Conservation (phyloP, 2,113 vertebrate species). For the Vicugna pacos region DNA sequence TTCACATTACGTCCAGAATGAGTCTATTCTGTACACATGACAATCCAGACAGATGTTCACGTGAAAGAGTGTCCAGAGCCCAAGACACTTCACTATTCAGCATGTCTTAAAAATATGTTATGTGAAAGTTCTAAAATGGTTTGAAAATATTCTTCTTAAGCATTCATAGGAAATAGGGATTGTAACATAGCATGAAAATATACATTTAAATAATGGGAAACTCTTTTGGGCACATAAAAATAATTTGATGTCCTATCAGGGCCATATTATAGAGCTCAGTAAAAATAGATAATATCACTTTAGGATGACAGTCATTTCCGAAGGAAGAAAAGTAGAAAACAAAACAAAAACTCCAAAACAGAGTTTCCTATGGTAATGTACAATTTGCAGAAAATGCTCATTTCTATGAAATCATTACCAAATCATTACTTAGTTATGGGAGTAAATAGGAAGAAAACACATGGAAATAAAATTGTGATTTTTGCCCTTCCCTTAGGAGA, state of each 20-base stretch:
- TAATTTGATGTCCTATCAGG: background rate
- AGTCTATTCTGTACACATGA: background rate
- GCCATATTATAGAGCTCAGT: background rate
- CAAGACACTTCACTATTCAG: background rate
- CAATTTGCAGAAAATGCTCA: background rate
- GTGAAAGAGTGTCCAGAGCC: background rate
- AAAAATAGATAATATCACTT: background rate
- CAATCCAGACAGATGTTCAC: background rate
- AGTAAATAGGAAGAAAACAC: background rate
- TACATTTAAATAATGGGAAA: background rate
- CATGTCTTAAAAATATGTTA: background rate
- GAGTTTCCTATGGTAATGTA: background rate
- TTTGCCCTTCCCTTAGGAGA: background rate
- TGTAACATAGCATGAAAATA: background rate
- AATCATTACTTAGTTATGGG: background rate
- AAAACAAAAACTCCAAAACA: background rate
- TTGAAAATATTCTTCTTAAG: background rate
- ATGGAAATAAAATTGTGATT: background rate
- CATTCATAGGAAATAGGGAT: background rate
- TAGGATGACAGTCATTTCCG: background rate
- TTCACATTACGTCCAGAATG: background rate
- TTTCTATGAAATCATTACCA: background rate
- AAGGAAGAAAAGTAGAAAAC: background rate
- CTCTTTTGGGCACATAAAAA: background rate
- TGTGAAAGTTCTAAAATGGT: background rate